These are phyloP conservation scores for Geopemphigus sp. DNA, from an alignment of 1,140 invertebrate genomes.

Conservation along the genomic window DNA sequence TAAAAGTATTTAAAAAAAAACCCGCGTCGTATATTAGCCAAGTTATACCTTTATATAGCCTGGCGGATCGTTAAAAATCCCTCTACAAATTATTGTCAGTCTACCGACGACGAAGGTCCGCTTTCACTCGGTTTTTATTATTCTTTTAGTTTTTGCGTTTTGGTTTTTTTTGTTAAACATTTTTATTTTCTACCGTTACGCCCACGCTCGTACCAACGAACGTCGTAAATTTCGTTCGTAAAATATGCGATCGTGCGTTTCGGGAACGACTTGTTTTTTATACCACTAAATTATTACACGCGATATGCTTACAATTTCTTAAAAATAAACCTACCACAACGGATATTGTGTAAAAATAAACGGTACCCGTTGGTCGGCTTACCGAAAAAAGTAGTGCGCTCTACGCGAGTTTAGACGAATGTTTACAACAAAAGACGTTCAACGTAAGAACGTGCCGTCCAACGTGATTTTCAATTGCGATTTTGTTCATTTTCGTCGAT, in stretches of 20 bases:
- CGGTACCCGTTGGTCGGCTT: too few relatives aligned
- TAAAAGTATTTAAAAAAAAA: background rate
- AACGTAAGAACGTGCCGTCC: too few relatives aligned
- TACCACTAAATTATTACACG: too few relatives aligned
- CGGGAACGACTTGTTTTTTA: background rate
- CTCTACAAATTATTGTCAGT: background rate
- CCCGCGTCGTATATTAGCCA: background rate
- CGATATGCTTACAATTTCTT: background rate
- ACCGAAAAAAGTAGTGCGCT: too few relatives aligned
- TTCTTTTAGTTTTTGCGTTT: too few relatives aligned
- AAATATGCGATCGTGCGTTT: background rate
- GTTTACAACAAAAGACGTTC: too few relatives aligned
- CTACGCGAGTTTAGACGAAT: too few relatives aligned
- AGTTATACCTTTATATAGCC: background rate
- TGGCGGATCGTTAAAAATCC: background rate
- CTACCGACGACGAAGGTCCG: background rate
- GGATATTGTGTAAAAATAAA: background rate
- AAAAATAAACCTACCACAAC: background rate
- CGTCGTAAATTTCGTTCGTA: background rate
- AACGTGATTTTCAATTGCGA: too few relatives aligned
- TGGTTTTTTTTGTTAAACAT: too few relatives aligned
- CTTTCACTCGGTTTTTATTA: background rate
- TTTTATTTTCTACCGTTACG: background rate
- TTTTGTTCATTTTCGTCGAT: too few relatives aligned
- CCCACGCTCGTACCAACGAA: conserved; percentile 3